phyloP scores from a whole-genome alignment of 2,113 vertebrate genomes.

The Diadophis punctatus region DNA sequence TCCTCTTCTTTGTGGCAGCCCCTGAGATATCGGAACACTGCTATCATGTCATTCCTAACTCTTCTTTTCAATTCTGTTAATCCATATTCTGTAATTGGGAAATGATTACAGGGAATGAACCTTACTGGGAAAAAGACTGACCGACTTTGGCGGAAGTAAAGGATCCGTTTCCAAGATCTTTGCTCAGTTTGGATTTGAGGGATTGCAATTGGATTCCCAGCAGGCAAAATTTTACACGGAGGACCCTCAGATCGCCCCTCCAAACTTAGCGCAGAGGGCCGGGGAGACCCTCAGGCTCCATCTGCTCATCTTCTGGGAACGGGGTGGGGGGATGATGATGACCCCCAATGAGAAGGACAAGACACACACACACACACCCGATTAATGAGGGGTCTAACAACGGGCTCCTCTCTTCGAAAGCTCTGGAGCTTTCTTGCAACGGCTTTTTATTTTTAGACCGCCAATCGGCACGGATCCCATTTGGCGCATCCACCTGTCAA shows the following conservation, averaged over 20 bases:
- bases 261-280: background rate
- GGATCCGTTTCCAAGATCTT: background rate
- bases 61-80: no score
- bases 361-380: background rate
- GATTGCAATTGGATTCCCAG: background rate
- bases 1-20: no score
- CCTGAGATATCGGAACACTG: no score
- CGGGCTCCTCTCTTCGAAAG: background rate
- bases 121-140: background rate
- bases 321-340: background rate
- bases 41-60: accelerated
- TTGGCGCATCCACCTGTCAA: background rate
- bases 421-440: background rate
- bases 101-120: background rate
- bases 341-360: background rate
- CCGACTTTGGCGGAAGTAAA: background rate
- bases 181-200: no score
- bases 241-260: background rate
- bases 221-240: background rate
- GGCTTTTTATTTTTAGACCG: background rate
- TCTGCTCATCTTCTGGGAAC: background rate
- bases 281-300: accelerated
- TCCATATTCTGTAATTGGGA: background rate
- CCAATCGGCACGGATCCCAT: background rate
- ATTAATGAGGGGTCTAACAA: background rate